These are phyloP conservation scores for Rhinoderma darwinii DNA, from an alignment of 2,113 vertebrate genomes.

Conservation along the genomic window DNA sequence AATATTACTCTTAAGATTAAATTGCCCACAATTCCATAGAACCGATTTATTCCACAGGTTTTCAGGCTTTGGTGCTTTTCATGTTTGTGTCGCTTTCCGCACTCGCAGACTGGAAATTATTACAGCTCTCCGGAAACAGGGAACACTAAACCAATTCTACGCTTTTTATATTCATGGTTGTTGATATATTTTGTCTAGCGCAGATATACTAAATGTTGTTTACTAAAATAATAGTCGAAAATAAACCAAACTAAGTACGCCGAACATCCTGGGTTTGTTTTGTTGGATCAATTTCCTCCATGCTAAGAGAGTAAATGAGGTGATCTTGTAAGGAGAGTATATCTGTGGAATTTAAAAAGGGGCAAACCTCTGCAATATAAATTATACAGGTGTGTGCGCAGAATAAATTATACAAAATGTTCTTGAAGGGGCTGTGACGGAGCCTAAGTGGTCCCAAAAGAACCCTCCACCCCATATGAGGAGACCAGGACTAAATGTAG, in stretches of 20 bases:
- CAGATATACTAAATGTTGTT: conserved; percentile 28
- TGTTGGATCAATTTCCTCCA: not conserved
- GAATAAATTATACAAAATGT: not conserved
- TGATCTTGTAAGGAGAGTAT: not conserved
- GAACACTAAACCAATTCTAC: conserved; percentile 17
- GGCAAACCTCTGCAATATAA: not conserved
- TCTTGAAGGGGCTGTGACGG: not conserved
- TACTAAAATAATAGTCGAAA: conserved; percentile 31
- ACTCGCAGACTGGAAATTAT: conserved; percentile 28
- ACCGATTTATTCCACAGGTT: conserved; percentile 20
- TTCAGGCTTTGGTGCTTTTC: conserved; percentile 7
- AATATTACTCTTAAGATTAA: conserved; percentile 44
- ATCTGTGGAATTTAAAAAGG: not conserved
- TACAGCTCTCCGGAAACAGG: not conserved
- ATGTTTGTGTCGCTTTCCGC: not conserved
- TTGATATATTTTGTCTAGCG: conserved; percentile 7
- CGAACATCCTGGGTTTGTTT: not conserved
- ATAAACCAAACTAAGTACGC: conserved; percentile 12
- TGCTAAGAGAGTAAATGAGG: not conserved
- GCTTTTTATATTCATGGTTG: conserved; percentile 22
- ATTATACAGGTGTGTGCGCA: not conserved
- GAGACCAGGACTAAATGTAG: too few relatives aligned
- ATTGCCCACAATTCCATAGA: conserved; percentile 7
- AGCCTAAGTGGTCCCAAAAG: not conserved
- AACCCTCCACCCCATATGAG: not conserved